Percentiles rank a stretch among this genome's conserved stretches.
Evolutionary conservation across 1,140 invertebrate species (phyloP).

Genomic region (Tetramorium alpestre): DNA sequence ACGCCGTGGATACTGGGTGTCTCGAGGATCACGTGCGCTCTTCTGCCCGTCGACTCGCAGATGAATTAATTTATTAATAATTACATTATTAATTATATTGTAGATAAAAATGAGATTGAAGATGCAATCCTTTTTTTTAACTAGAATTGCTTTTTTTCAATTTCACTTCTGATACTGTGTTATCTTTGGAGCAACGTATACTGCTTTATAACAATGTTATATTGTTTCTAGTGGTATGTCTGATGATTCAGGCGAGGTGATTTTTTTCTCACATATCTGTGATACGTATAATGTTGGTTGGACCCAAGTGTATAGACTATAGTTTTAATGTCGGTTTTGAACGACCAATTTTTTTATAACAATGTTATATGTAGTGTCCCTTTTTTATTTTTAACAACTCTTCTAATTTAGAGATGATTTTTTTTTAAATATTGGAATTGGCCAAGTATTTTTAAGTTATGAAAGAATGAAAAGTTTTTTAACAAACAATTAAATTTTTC

Average conservation of each 20-base stretch:
- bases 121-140: not conserved
- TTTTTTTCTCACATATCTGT: no score
- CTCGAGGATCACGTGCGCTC: not conserved
- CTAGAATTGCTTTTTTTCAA: not conserved
- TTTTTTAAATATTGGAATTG: not conserved
- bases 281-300: no score
- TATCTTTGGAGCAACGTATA: not conserved
- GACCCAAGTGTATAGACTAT: no score
- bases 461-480: not conserved
- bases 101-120: not conserved
- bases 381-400: not conserved
- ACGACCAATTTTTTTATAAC: no score
- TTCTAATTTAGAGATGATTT: not conserved
- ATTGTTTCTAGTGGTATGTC: no score
- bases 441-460: not conserved
- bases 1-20: no score
- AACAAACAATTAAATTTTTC: no score
- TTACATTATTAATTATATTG: not conserved
- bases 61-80: not conserved
- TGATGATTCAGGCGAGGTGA: no score
- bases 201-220: not conserved
- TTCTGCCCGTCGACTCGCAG: not conserved
- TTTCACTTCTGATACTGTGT: not conserved
- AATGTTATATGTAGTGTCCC: not conserved
- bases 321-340: no score